A percentile compares a stretch with the other conserved stretches of the same genome.
These are phyloP conservation scores for Pissodes strobi DNA, from an alignment of 1,140 invertebrate species.

Conservation along the genomic window DNA sequence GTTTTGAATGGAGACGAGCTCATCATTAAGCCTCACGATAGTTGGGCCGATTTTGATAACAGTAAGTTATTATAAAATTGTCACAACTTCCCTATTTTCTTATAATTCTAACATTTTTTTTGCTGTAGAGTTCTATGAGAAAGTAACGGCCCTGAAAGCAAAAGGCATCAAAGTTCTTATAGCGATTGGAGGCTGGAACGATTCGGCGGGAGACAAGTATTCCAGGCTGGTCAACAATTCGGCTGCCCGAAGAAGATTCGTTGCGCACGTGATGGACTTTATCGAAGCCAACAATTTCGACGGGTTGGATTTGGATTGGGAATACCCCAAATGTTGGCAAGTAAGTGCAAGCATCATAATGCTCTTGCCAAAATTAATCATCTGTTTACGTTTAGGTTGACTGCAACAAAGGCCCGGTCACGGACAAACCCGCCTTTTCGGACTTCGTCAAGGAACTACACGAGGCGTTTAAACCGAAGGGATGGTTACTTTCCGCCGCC, in stretches of 20 bases:
- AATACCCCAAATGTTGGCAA: slow-evolving; percentile 76
- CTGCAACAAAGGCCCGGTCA: slow-evolving; percentile 61
- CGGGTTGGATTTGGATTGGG: slow-evolving; percentile 75
- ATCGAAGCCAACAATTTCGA: slow-evolving; percentile 70
- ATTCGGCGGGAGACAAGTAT: slow-evolving; percentile 70
- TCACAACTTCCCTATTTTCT: too few relatives aligned
- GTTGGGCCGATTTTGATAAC: slow-evolving; percentile 71
- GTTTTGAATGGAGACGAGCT: slow-evolving; percentile 64
- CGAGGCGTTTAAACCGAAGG: slow-evolving; percentile 60
- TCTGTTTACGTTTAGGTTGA: slow-evolving; percentile 58
- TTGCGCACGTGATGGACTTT: slow-evolving; percentile 65
- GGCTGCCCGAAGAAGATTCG: slow-evolving; percentile 62
- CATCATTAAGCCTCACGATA: slow-evolving; percentile 68
- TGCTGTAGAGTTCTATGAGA: slow-evolving; percentile 62
- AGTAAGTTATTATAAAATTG: slow-evolving; percentile 56
- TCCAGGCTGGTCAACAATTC: slow-evolving; percentile 64
- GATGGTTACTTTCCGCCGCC: slow-evolving; percentile 61
- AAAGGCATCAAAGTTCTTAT: slow-evolving; percentile 70
- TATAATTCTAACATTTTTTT: not conserved
- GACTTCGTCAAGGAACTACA: slow-evolving; percentile 61
- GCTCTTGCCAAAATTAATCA: not conserved
- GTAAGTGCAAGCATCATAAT: slow-evolving; percentile 51
- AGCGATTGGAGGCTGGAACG: slow-evolving; percentile 74
- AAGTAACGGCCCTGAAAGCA: slow-evolving; percentile 61
- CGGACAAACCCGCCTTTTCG: slow-evolving; percentile 63